Evolutionary conservation across 2,797 vertebrate species (phyloP), one percentile per base, ranked within the genome.

Genomic region (Pempheris klunzingeri): DNA sequence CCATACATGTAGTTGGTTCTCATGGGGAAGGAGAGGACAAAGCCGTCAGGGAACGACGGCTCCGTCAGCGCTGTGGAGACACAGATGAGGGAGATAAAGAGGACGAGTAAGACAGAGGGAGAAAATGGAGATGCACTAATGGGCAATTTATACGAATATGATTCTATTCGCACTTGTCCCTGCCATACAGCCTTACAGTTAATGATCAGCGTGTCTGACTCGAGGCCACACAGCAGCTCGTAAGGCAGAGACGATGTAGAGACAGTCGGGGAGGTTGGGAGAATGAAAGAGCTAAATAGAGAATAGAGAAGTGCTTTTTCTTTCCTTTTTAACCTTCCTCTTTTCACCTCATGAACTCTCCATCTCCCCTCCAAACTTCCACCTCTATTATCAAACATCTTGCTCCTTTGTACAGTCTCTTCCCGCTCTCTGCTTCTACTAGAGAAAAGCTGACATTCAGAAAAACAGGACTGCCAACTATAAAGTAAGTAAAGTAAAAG

Each of bases 1-100:
- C 96, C 98, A 0, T 98, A 98, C 98, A 99, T 99, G 93, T 98
- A 98, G 94, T 98, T 97, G 78, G 98, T 99, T 53, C 97, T 93
- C 85, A 98, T 96, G 0, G 97, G 96, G 87, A 99, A 98, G 85
- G 96, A 96, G 54, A 99, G 91, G 79, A 97, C 97, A 83, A 97
- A 99, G 87, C 96, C 97, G 0, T 97, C 95, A 0, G 95, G 95
- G 86, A 91, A 95, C 6, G 90, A 84, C 1, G 93, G 90, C 62
- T 93, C 93, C 22, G 92, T 92, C 64, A 94, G 86, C 3, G 90
- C 94, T 93, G 38, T 78, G 80, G 72, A 80, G 57, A 79, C 26
- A 66, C 28, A 85, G 50, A 53, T 22, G 24, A 58, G 53, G 34
- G 32, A 62, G 41, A 77, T 7, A 3, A 53, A 47, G 66, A 75